Evolutionary conservation across 2,888 invertebrate species (phyloP).

Genomic region (Portevinia maculata): DNA sequence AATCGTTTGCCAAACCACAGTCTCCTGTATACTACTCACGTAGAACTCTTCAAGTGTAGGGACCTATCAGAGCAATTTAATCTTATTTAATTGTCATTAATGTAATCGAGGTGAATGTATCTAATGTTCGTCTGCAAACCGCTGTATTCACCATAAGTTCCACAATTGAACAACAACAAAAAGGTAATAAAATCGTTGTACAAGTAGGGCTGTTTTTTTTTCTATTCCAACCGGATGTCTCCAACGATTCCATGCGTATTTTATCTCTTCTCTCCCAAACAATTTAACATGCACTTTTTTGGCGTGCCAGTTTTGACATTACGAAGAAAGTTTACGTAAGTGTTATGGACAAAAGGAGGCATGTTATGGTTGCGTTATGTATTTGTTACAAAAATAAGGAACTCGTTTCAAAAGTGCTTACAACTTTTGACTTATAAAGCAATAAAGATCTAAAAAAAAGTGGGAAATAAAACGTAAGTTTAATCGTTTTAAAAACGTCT

Average conservation of each 20-base stretch:
- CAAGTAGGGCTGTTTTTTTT: slow-evolving; percentile 46
- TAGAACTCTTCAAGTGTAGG: not conserved
- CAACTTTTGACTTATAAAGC: no score
- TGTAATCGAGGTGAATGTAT: slow-evolving; percentile 52
- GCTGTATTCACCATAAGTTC: slow-evolving; percentile 59
- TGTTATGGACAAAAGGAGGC: no score
- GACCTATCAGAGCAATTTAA: slow-evolving; percentile 4
- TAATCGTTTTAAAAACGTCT: no score
- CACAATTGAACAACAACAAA: slow-evolving; percentile 52
- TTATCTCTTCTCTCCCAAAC: not conserved
- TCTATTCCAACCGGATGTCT: slow-evolving; percentile 65
- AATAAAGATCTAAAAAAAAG: no score
- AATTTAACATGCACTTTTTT: not conserved
- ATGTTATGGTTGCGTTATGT: no score
- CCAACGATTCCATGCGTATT: slow-evolving; percentile 57
- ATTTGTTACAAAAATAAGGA: no score
- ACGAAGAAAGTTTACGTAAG: no score
- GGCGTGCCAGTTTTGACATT: not conserved
- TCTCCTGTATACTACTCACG: no score
- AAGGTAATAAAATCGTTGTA: slow-evolving; percentile 46
- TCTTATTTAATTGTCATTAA: slow-evolving; percentile 49
- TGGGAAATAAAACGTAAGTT: no score
- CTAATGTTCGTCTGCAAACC: slow-evolving; percentile 11
- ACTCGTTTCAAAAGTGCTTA: no score
- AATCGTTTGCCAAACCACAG: not conserved